phyloP scores from a whole-genome alignment of 2,888 invertebrate species.

The Melanchra persicariae region DNA sequence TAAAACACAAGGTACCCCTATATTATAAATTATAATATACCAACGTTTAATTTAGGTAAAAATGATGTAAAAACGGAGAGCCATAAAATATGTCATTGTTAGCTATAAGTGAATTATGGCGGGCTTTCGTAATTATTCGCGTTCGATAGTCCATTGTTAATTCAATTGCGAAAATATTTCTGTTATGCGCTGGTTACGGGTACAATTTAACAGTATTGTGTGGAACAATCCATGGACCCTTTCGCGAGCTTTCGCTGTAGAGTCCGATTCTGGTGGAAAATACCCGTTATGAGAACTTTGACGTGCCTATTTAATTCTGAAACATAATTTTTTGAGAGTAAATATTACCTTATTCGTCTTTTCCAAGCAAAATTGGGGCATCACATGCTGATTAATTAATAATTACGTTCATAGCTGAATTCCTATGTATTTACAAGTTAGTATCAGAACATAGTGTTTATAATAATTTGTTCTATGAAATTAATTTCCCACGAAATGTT shows the following conservation, averaged over 20 bases:
- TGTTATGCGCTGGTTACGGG: slow-evolving; percentile 72
- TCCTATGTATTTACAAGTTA: not conserved
- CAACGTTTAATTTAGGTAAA: slow-evolving; percentile 28
- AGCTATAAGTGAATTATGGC: slow-evolving; percentile 51
- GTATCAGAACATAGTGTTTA: not conserved
- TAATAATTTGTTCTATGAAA: not conserved
- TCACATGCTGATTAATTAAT: not conserved
- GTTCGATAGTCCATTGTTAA: slow-evolving; percentile 68
- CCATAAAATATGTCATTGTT: slow-evolving; percentile 45
- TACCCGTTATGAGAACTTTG: slow-evolving; percentile 1
- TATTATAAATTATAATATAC: not conserved
- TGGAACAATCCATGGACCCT: slow-evolving; percentile 76
- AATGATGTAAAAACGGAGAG: slow-evolving; percentile 29
- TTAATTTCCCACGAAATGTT: slow-evolving; percentile 15
- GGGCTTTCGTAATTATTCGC: slow-evolving; percentile 54
- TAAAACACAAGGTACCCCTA: not conserved
- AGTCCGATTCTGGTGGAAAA: not conserved
- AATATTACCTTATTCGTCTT: not conserved
- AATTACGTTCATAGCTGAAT: not conserved
- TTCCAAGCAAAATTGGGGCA: not conserved
- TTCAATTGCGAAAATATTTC: slow-evolving; percentile 76
- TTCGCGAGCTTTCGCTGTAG: slow-evolving; percentile 58
- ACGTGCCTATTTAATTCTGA: not conserved
- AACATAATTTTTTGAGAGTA: not conserved
- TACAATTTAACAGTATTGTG: slow-evolving; percentile 80